Evolutionary conservation across 2,888 invertebrate species (phyloP).

Genomic region (Erebia epiphron): DNA sequence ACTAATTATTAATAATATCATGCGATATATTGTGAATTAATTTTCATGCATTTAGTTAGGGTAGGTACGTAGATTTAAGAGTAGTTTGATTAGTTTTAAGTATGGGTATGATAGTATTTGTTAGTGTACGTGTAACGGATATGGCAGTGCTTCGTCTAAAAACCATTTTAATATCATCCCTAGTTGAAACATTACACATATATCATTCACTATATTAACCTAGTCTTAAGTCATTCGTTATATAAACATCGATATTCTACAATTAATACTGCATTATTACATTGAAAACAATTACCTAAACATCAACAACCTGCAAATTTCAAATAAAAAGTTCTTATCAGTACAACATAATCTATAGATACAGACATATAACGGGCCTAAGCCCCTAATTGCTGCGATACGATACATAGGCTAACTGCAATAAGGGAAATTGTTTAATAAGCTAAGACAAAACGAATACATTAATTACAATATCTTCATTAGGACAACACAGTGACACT

Average conservation of each 20-base stretch:
- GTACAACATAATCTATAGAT: conserved; percentile 64
- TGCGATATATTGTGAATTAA: conserved; percentile 40
- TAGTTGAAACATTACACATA: conserved; percentile 43
- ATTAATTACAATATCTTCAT: conserved; percentile 43
- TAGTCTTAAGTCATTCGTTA: conserved; percentile 39
- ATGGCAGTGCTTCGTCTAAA: conserved; percentile 66
- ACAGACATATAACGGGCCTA: conserved; percentile 59
- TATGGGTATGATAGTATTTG: conserved; percentile 60
- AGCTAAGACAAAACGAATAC: conserved; percentile 53
- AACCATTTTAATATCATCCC: conserved; percentile 41
- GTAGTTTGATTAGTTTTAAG: conserved; percentile 38
- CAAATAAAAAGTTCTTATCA: conserved; percentile 70
- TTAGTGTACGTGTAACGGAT: conserved; percentile 66
- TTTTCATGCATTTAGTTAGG: conserved; percentile 38
- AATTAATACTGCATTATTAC: conserved; percentile 48
- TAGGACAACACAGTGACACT: conserved; percentile 51
- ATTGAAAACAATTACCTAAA: conserved; percentile 74
- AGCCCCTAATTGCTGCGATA: conserved; percentile 39
- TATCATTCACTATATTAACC: conserved; percentile 60
- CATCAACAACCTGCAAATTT: conserved; percentile 80
- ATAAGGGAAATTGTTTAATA: conserved; percentile 41
- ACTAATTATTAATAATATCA: conserved; percentile 36
- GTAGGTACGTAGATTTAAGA: conserved; percentile 45
- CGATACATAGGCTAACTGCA: conserved; percentile 39
- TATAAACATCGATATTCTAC: conserved; percentile 42